Conservation (phyloP, 2,113 vertebrate species). For the Morone saxatilis region DNA sequence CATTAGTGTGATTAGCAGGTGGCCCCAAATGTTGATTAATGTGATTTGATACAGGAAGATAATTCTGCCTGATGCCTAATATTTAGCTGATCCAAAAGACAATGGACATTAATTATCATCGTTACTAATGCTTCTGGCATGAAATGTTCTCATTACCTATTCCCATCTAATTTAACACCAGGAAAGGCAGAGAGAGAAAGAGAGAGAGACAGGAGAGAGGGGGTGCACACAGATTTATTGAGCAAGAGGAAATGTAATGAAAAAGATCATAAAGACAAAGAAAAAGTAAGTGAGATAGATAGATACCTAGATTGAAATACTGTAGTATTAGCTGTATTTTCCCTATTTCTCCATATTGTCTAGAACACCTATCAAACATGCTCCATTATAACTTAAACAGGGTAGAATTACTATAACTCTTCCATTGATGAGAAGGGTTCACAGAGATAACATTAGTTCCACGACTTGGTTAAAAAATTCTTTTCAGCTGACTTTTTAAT, state of each 20-base stretch:
- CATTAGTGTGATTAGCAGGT: slow-evolving; percentile 69
- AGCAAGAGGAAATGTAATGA: slow-evolving; percentile 3
- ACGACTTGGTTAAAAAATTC: too few relatives aligned
- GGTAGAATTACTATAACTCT: too few relatives aligned
- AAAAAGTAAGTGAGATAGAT: background rate
- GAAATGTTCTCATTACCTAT: slow-evolving; percentile 69
- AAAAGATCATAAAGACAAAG: background rate
- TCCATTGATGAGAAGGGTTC: too few relatives aligned
- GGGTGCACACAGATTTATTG: background rate
- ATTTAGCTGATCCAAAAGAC: slow-evolving; percentile 71
- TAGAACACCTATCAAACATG: too few relatives aligned
- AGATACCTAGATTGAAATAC: background rate
- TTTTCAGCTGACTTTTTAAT: too few relatives aligned
- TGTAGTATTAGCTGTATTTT: background rate
- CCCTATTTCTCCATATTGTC: background rate
- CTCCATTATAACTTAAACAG: too few relatives aligned
- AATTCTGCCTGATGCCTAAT: slow-evolving; percentile 70
- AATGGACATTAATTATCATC: slow-evolving; percentile 73
- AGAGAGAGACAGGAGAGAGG: background rate
- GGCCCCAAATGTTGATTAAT: slow-evolving; percentile 69
- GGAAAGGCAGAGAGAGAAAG: slow-evolving; percentile 11
- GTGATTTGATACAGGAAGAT: slow-evolving; percentile 67
- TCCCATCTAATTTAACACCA: slow-evolving; percentile 66
- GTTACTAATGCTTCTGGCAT: slow-evolving; percentile 60
- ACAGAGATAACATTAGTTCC: too few relatives aligned